Evolutionary conservation across 2,888 invertebrate genomes (phyloP).

Genomic region (Andricus quercusramuli): DNA sequence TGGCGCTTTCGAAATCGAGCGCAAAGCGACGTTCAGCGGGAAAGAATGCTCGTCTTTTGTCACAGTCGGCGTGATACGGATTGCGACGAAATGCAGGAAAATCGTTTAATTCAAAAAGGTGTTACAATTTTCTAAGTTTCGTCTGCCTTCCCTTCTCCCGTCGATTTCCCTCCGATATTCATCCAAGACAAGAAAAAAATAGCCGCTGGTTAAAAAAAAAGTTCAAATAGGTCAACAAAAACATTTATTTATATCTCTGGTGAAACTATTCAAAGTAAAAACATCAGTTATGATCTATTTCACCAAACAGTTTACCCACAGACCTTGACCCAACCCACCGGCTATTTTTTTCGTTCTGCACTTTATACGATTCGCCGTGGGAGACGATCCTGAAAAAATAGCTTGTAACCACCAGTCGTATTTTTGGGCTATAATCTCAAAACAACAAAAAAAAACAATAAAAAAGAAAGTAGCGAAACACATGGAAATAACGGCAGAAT

Average conservation of each 20-base stretch:
- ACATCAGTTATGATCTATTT: background rate
- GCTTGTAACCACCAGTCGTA: slow-evolving; percentile 77
- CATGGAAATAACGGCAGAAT: slow-evolving; percentile 46
- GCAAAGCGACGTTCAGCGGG: background rate
- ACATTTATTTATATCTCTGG: too few relatives aligned
- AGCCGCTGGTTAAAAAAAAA: background rate
- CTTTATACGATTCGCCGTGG: slow-evolving; percentile 26
- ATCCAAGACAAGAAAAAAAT: slow-evolving; percentile 28
- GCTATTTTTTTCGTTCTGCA: slow-evolving; percentile 18
- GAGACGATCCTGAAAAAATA: slow-evolving; percentile 63
- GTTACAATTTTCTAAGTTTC: slow-evolving; percentile 41
- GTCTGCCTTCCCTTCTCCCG: slow-evolving; percentile 21
- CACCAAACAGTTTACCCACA: background rate
- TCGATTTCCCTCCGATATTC: slow-evolving; percentile 28
- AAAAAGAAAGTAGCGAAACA: slow-evolving; percentile 45
- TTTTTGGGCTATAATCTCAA: slow-evolving; percentile 76
- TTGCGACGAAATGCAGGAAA: slow-evolving; percentile 29
- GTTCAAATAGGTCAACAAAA: too few relatives aligned
- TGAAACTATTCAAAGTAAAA: background rate
- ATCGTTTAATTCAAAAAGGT: slow-evolving; percentile 10
- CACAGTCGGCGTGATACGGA: slow-evolving; percentile 41
- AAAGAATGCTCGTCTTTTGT: background rate
- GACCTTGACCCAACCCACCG: slow-evolving; percentile 1
- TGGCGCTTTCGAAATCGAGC: background rate
- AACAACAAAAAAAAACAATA: slow-evolving; percentile 55